Percentiles rank a stretch among this genome's conserved stretches.
These are phyloP conservation scores for Leptinotarsa juncta DNA, from an alignment of 2,888 invertebrate genomes.

Conservation along the genomic window DNA sequence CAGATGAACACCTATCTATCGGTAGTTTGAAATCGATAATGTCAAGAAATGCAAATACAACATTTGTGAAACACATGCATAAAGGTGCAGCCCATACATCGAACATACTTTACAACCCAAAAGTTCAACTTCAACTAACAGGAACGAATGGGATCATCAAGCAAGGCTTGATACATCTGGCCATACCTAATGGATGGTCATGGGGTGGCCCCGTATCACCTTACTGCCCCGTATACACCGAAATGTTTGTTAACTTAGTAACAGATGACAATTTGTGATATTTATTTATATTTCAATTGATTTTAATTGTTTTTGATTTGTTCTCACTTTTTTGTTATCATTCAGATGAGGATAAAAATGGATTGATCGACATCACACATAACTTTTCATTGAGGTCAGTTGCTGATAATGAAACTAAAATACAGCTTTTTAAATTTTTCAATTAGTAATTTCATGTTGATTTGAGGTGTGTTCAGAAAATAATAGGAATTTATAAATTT, in stretches of 20 bases:
- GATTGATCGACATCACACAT: not conserved
- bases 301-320: conserved; percentile 50
- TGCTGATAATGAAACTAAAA: not conserved
- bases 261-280: conserved; percentile 59
- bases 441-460: no score
- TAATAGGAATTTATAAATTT: no score
- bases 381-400: not conserved
- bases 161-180: conserved; percentile 79
- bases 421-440: no score
- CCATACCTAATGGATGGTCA: conserved; percentile 85
- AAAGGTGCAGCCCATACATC: conserved; percentile 46
- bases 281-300: conserved; percentile 52
- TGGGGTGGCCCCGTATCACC: conserved; percentile 85
- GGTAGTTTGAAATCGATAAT: conserved; percentile 56
- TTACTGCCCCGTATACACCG: conserved; percentile 83
- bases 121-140: conserved; percentile 62
- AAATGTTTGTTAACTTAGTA: conserved; percentile 67
- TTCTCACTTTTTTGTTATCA: conserved; percentile 25
- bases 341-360: conserved; percentile 4
- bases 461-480: no score
- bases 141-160: conserved; percentile 74
- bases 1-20: conserved; percentile 51
- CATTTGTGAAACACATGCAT: conserved; percentile 39
- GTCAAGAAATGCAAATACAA: conserved; percentile 56
- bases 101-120: conserved; percentile 53